Evolutionary conservation across 2,888 invertebrate genomes (phyloP), one percentile per base, ranked within the genome.

Genomic region (Drosophila neutralis): DNA sequence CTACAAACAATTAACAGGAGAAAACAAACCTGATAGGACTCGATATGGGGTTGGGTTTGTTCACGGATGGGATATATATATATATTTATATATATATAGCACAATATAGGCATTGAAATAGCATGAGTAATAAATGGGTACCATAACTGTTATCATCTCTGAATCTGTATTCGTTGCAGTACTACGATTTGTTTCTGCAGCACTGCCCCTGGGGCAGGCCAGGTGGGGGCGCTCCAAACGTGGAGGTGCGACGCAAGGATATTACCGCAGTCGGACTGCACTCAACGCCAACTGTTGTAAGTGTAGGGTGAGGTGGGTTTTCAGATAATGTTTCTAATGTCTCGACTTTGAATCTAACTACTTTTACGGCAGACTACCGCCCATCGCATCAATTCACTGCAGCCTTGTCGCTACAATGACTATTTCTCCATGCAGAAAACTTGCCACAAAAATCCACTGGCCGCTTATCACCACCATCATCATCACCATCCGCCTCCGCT

Each of bases 201-300:
- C 96, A 96, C 91, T 96, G 96, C 93, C 97, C 97, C 10, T 97
- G 96, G 96, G 96, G 96, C 6, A 94, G 95, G 69, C 96, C 95
- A 13, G 96, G 96, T 4, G 95, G 96, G 56, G 96, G 96, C 33
- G 96, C 96, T 27, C 96, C 96, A 53, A 96, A 95, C 87, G 83
- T 94, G 15, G 94, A 95, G 69, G 92, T 95, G 38, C 94, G 96
- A 27, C 95, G 95, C 89, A 94, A 95, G 83, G 95, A 97, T 89
- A 94, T 97, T 35, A 94, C 95, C 53, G 93, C 95, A 69, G 94
- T 95, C 58, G 96, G 95, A 66, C 93, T 96, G 67, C 95, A 95
- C 90, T 95, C 96, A 1, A 95, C 95, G 78, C 94, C 93, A 59
- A 90, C 92, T 80, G 93, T 93, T 88, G 94, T 94, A 92, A 91